Base-by-base conservation (phyloP, 2,113 vertebrate species). In the Galeopterus variegatus region DNA sequence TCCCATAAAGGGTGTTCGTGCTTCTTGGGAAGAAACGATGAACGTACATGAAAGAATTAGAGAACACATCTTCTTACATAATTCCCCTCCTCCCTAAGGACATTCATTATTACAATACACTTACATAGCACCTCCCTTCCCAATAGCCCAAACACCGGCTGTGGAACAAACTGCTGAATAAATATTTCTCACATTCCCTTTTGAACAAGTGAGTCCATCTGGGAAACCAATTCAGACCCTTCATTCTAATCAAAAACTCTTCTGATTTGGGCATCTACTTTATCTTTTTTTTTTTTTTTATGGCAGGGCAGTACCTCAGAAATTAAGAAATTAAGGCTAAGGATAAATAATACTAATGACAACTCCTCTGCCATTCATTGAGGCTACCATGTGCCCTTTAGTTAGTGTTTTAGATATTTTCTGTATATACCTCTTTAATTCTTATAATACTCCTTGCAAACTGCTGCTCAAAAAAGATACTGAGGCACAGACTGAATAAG, bases 11-110 rank as follows among this genome's bases (percentile, higher is more conserved):
- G 21, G 17, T 64, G 3, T 50, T 5, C 28, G 81, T 76, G 80
- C 41, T 83, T 89, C 14, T 88, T 62, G 69, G 48, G n/a, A 12
- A 72, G 73, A 83, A 97, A 79, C 92, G 50, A 90, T 92, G 45
- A 93, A 88, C 6, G 21, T 36, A 50, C 1, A n/a, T 48, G 26
- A 60, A 82, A 93, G 54, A 86, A 26, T 70, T 36, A 70, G 31
- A 83, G 31, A 84, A 75, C 8, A 62, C 31, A 76, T 24, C 50
- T 56, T 70, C 28, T 65, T 67, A 64, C 41, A 64, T 14, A 80
- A 17, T 70, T 62, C 21, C 24, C 69, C 41, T 93, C 36, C 23
- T 70, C 14, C 50, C 48, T 76, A 69, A 64, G 56, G n/a, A 31
- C 62, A 73, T 67, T 75, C 18, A 19, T 67, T 65, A 69, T 80